phyloP scores from a whole-genome alignment of 2,888 invertebrate species.

The Platycheirus rosarum region DNA sequence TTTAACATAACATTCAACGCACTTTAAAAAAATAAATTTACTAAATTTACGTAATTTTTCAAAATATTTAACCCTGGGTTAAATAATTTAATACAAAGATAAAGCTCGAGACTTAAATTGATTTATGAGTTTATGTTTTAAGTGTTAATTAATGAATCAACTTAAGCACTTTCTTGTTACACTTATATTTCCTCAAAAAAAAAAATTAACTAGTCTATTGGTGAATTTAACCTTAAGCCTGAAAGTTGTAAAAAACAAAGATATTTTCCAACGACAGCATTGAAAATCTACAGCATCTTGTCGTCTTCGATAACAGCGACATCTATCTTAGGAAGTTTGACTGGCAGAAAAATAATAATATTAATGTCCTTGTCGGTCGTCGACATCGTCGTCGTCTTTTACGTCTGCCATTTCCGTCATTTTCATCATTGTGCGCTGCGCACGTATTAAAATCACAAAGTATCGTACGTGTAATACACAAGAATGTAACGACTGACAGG shows the following conservation, averaged over 20 bases:
- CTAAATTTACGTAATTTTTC: too few species aligned
- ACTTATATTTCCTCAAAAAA: too few species aligned
- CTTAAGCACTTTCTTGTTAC: too few species aligned
- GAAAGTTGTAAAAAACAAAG: neutral
- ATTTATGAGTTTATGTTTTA: too few species aligned
- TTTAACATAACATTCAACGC: too few species aligned
- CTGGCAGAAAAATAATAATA: slow-evolving; percentile 68
- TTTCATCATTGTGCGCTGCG: neutral
- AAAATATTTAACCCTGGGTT: too few species aligned
- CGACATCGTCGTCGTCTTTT: slow-evolving; percentile 13
- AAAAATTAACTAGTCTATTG: neutral
- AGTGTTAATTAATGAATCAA: too few species aligned
- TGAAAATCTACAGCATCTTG: slow-evolving; percentile 26
- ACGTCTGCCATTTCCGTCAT: slow-evolving; percentile 15
- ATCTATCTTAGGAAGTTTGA: slow-evolving; percentile 68
- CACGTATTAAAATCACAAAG: slow-evolving; percentile 39
- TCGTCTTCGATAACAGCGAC: slow-evolving; percentile 40
- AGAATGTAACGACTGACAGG: slow-evolving; percentile 39
- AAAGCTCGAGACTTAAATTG: too few species aligned
- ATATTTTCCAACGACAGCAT: slow-evolving; percentile 25
- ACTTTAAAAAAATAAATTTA: too few species aligned
- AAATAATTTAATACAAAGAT: too few species aligned
- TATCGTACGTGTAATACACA: slow-evolving; percentile 24
- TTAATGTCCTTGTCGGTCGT: slow-evolving; percentile 49
- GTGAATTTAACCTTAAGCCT: neutral